Evolutionary conservation across 2,113 vertebrate species (phyloP), one percentile per base, ranked within the genome.

Genomic region (Neopipo cinnamomea): DNA sequence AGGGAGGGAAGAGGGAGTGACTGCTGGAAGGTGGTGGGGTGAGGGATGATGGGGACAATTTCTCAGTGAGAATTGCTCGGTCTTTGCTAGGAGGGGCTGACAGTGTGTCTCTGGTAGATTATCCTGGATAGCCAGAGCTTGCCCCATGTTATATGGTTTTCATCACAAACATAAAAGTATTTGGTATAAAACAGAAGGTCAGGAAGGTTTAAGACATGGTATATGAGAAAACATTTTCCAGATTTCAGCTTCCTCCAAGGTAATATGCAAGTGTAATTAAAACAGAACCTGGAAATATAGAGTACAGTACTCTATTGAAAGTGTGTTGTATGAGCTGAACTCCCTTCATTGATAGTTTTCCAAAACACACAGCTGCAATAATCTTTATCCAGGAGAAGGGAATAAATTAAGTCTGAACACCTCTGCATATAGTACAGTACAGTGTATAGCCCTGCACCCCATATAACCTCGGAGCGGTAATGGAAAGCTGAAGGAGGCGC

Each of bases 291-390:
- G 96, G 97, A 97, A 97, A 97, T 97, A 96, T 74, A 96, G 97
- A 97, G 95, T 94, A 97, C 97, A 97, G 97, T 97, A 91, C 97
- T 82, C 95, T 96, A 97, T 97, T 97, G 95, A 97, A 96, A 97
- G 94, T 88, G 91, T 94, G 97, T 97, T 96, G 96, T 96, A 91
- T 93, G 97, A 97, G 95, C 95, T 97, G 97, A 96, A 97, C 96
- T 97, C 97, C 96, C 87, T 96, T 97, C 97, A 96, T 97, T 97
- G 97, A 97, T 96, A 97, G 96, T 94, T 97, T 95, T 97, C 97
- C 97, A 97, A 97, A 97, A 97, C 96, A 97, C 95, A 97, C 97
- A 97, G 97, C 97, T 97, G 97, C 96, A 97, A 97, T 97, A 97
- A 97, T 97, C 97, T 97, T 96, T 97, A 97, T 97, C 97, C 97